These are phyloP conservation scores for Dryobates pubescens DNA, from an alignment of 2,797 vertebrate species.

Conservation along the genomic window DNA sequence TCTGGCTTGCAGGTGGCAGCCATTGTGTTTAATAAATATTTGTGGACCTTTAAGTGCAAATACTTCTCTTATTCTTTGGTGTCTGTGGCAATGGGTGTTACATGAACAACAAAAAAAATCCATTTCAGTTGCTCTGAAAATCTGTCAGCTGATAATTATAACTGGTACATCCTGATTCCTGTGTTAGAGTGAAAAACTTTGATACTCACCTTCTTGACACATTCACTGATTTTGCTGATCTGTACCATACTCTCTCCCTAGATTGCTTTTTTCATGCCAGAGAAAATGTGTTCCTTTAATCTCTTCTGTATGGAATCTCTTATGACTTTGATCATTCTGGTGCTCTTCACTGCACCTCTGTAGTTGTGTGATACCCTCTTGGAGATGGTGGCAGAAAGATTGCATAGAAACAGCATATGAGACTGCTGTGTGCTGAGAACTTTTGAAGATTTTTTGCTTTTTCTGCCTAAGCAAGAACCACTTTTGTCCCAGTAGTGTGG, in stretches of 20 bases:
- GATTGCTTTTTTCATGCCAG: accelerated
- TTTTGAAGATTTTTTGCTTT: not conserved
- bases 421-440: not conserved
- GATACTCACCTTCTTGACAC: not conserved
- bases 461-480: not conserved
- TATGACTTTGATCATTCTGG: not conserved
- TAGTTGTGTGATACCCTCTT: not conserved
- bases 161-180: not conserved
- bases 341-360: not conserved
- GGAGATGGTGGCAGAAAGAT: not conserved
- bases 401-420: accelerated
- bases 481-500: not conserved
- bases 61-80: not conserved
- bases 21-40: accelerated
- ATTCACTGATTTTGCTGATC: not conserved
- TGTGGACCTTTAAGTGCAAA: too few species aligned
- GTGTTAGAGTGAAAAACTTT: not conserved
- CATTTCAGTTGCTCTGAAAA: not conserved
- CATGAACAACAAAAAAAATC: not conserved
- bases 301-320: accelerated
- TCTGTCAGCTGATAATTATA: not conserved
- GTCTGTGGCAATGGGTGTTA: not conserved
- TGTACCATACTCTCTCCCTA: not conserved
- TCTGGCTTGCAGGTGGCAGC: not conserved
- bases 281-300: not conserved